Evolutionary conservation across 2,113 vertebrate genomes (phyloP).

Genomic region (Macroglossus sobrinus): DNA sequence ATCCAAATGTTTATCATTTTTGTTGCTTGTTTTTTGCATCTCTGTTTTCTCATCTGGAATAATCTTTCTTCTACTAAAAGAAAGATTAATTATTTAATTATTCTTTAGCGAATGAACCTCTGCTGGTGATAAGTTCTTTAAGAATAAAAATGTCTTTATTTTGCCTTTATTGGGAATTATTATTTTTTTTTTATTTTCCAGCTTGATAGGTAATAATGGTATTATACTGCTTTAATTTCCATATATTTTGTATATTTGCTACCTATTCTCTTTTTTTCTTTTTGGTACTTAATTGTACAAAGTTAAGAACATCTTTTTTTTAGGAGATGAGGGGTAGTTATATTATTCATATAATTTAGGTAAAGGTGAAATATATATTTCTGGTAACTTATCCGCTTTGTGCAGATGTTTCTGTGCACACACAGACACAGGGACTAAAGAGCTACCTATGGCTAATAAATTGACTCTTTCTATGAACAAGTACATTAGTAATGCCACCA

Average conservation of each 20-base stretch:
- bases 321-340: background rate
- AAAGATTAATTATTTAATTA: slow-evolving; percentile 30
- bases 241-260: slow-evolving; percentile 68
- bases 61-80: slow-evolving; percentile 20
- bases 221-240: slow-evolving; percentile 61
- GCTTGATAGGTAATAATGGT: slow-evolving; percentile 60
- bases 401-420: background rate
- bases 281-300: slow-evolving; percentile 30
- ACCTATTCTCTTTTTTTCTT: slow-evolving; percentile 55
- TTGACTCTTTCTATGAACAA: background rate
- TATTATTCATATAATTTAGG: background rate
- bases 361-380: background rate
- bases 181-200: slow-evolving; percentile 60
- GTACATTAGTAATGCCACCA: background rate
- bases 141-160: slow-evolving; percentile 67
- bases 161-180: slow-evolving; percentile 67
- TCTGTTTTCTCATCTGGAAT: slow-evolving; percentile 19
- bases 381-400: background rate
- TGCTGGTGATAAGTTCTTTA: slow-evolving; percentile 59
- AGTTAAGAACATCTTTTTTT: slow-evolving; percentile 40
- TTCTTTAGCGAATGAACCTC: slow-evolving; percentile 50
- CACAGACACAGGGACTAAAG: background rate
- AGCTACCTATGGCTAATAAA: background rate
- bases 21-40: background rate
- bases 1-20: slow-evolving; percentile 21